Conservation (phyloP, 2,888 invertebrate genomes). For the Cheilosia variabilis region DNA sequence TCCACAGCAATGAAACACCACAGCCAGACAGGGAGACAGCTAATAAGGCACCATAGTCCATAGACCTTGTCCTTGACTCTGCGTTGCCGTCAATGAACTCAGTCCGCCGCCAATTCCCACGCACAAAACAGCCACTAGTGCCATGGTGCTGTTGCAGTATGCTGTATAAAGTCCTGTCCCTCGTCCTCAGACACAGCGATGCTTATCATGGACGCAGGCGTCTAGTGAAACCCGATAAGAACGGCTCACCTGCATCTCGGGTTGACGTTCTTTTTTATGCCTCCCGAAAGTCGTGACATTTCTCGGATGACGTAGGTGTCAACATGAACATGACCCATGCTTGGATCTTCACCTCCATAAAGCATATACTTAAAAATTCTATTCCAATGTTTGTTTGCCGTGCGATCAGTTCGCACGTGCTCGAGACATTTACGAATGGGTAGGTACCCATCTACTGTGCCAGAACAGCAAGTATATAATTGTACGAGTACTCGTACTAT, state of each 20-base stretch:
- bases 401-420: constrained; percentile 24
- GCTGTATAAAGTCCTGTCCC: background rate
- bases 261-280: background rate
- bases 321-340: background rate
- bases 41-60: background rate
- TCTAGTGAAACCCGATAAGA: background rate
- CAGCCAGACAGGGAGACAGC: background rate
- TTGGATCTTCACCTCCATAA: background rate
- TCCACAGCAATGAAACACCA: background rate
- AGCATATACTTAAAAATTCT: background rate
- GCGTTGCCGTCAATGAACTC: constrained; percentile 11
- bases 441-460: background rate
- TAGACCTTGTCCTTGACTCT: constrained; percentile 22
- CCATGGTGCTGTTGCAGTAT: background rate
- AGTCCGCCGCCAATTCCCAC: constrained; percentile 9
- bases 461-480: background rate
- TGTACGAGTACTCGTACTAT: background rate
- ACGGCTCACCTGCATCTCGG: background rate
- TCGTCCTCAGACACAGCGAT: constrained; percentile 1
- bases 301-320: constrained; percentile 8
- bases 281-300: constrained; percentile 13
- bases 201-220: constrained; percentile 1
- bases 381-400: background rate
- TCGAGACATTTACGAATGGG: constrained; percentile 1
- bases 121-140: constrained; percentile 6